These are phyloP conservation scores for Lates japonicus DNA, from an alignment of 2,797 vertebrate species.

Conservation along the genomic window DNA sequence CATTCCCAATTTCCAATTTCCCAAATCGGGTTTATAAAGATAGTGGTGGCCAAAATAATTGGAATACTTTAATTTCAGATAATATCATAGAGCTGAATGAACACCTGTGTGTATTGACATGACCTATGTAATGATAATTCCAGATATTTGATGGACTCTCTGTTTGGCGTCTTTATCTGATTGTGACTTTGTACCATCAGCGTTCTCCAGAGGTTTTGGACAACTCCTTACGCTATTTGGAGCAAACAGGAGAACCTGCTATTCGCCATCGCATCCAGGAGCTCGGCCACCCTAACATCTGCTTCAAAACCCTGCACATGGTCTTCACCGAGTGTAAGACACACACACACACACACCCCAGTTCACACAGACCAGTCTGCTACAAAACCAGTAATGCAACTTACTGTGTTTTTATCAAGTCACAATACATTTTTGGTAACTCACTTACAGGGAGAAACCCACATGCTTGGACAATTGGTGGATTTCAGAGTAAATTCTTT, in stretches of 20 bases:
- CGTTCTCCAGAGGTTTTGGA: constrained; percentile 59
- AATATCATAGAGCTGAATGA: background rate
- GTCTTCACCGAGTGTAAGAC: constrained; percentile 91
- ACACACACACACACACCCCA: too few species aligned
- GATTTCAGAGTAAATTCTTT: background rate
- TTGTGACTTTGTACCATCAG: constrained; percentile 31
- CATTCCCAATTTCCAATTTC: background rate
- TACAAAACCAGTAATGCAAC: background rate
- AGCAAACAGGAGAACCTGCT: constrained; percentile 68
- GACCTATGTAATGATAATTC: too few species aligned
- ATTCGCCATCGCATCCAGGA: constrained; percentile 62
- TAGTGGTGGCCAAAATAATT: background rate
- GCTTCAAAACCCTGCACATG: constrained; percentile 75
- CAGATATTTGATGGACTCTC: background rate
- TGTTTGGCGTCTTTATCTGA: background rate
- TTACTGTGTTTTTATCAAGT: background rate
- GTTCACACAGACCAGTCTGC: background rate
- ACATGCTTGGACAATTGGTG: too few species aligned
- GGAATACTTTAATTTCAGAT: background rate
- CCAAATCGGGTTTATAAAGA: background rate
- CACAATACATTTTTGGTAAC: background rate
- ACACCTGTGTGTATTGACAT: background rate
- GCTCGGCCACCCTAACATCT: constrained; percentile 41
- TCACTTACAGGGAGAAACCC: background rate
- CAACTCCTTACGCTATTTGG: constrained; percentile 86